Evolutionary conservation across 1,140 invertebrate genomes (phyloP).

Genomic region (Saccostrea glomerata): DNA sequence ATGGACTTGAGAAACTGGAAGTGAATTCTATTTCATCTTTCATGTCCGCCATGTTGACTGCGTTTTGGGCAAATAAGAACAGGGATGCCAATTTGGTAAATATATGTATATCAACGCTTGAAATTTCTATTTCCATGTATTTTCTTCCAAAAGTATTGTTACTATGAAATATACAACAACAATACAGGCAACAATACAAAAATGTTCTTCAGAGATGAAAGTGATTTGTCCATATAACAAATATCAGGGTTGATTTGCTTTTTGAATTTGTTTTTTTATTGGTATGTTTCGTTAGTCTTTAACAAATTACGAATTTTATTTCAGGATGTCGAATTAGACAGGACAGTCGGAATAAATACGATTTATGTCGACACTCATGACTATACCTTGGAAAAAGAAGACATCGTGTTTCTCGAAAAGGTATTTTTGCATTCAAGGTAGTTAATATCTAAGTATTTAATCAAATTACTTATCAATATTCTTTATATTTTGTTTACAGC

Average conservation of each 20-base stretch:
- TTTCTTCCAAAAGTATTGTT: no score
- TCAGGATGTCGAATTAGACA: slow-evolving; percentile 7
- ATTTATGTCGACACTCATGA: slow-evolving; percentile 71
- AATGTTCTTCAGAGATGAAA: neutral
- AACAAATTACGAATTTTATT: no score
- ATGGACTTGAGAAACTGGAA: neutral
- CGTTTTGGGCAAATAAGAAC: slow-evolving; percentile 59
- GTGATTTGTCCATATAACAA: neutral
- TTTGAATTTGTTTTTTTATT: neutral
- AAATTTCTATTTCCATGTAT: no score
- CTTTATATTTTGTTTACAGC: neutral
- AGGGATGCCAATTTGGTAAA: neutral
- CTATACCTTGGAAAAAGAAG: slow-evolving; percentile 67
- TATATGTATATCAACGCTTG: neutral
- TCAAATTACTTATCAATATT: neutral
- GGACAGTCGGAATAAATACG: slow-evolving; percentile 75
- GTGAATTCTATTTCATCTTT: neutral
- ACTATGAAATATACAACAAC: no score
- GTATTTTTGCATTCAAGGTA: slow-evolving; percentile 46
- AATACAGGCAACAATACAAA: no score
- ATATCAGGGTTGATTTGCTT: neutral
- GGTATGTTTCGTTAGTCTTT: neutral
- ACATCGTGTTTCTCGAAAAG: slow-evolving; percentile 69
- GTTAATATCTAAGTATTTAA: no score
- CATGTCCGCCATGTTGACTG: slow-evolving; percentile 13